Evolutionary conservation across 2,797 vertebrate genomes (phyloP).

Genomic region (Heteromormyrus szaboi): DNA sequence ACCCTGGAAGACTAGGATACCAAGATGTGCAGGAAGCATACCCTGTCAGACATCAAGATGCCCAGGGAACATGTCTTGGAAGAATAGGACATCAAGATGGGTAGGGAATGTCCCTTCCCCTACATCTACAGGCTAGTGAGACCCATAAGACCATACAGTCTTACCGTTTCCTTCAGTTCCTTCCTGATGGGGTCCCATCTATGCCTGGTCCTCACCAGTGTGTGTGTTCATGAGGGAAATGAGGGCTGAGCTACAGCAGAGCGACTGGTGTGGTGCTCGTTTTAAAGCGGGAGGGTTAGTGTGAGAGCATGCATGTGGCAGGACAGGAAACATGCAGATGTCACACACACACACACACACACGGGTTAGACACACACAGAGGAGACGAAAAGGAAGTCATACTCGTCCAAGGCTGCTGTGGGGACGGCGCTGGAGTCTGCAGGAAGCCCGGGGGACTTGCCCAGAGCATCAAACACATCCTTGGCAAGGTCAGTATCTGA

Average conservation of each 20-base stretch:
- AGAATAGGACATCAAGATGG: neutral
- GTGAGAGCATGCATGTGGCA: slow-evolving; percentile 26
- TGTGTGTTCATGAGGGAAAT: neutral
- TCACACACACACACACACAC: slow-evolving; percentile 24
- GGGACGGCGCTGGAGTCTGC: slow-evolving; percentile 66
- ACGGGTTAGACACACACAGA: slow-evolving; percentile 45
- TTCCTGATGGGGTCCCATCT: neutral
- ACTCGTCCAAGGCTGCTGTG: slow-evolving; percentile 83
- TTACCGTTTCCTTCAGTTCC: neutral
- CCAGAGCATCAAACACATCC: slow-evolving; percentile 75
- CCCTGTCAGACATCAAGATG: neutral
- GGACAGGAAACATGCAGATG: neutral
- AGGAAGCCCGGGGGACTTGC: slow-evolving; percentile 57
- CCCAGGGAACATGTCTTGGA: neutral
- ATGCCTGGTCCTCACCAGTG: neutral
- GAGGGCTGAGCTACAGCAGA: neutral
- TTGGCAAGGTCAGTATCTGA: slow-evolving; percentile 76
- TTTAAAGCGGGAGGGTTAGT: slow-evolving; percentile 32
- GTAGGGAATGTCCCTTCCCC: neutral
- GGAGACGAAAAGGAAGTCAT: slow-evolving; percentile 71
- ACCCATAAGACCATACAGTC: neutral
- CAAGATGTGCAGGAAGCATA: neutral
- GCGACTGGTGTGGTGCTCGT: slow-evolving; percentile 2
- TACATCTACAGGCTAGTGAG: neutral
- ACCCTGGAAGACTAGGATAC: no score